Conservation (phyloP, 2,113 vertebrate genomes). For the Myxocyprinus asiaticus region DNA sequence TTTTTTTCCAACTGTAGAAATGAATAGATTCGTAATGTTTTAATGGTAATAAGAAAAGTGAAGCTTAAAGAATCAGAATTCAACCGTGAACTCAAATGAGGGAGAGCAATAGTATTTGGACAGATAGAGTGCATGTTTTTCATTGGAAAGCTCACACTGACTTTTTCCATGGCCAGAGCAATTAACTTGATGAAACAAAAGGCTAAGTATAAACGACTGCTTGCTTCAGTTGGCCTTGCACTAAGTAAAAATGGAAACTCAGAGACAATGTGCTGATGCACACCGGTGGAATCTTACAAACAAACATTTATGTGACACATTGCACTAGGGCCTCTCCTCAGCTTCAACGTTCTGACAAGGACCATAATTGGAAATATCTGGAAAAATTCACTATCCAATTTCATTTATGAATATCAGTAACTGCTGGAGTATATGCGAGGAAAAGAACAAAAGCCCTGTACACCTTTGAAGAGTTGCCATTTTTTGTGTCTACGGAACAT, state of each 20-base stretch:
- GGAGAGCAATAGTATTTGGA: not conserved
- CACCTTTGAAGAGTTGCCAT: constrained; percentile 44
- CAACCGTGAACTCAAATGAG: not conserved
- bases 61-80: constrained; percentile 11
- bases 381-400: constrained; percentile 55
- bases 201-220: constrained; percentile 41
- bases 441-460: constrained; percentile 36
- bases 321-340: constrained; percentile 70
- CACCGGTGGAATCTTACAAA: constrained; percentile 77
- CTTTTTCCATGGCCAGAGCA: constrained; percentile 30
- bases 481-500: constrained; percentile 31
- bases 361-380: constrained; percentile 71
- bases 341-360: constrained; percentile 62
- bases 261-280: constrained; percentile 61
- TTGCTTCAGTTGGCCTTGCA: constrained; percentile 51
- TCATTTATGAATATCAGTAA: constrained; percentile 61
- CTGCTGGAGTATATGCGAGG: constrained; percentile 32
- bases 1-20: not conserved
- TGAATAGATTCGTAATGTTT: not conserved
- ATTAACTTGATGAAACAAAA: constrained; percentile 52
- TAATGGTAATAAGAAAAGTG: not conserved
- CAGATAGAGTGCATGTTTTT: not conserved
- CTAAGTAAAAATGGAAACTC: constrained; percentile 67
- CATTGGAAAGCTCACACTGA: constrained; percentile 34
- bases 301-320: constrained; percentile 75